These are phyloP conservation scores for Drosophila busckii DNA, from an alignment of 1,140 invertebrate genomes.

Conservation along the genomic window DNA sequence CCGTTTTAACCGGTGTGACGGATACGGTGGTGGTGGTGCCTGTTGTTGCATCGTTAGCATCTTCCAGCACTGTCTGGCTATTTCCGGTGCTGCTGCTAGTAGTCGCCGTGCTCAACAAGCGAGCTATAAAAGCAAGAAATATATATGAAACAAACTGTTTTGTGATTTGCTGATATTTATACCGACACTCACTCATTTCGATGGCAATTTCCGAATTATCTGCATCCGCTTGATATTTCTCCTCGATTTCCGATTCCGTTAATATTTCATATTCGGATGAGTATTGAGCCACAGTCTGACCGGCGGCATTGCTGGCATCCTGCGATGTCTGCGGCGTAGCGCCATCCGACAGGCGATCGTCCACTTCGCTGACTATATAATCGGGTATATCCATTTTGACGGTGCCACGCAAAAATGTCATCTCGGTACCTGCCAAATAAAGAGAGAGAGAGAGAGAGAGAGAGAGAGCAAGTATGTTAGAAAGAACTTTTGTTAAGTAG, in stretches of 20 bases:
- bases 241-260: constrained; percentile 77
- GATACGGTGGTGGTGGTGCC: constrained; percentile 49
- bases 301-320: constrained; percentile 54
- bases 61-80: constrained; percentile 55
- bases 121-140: constrained; percentile 31
- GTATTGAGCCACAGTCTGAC: constrained; percentile 69
- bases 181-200: constrained; percentile 64
- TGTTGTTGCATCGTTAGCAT: constrained; percentile 24
- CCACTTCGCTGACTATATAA: constrained; percentile 73
- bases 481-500: too few relatives aligned
- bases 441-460: too few relatives aligned
- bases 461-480: too few relatives aligned
- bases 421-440: constrained; percentile 56
- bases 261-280: constrained; percentile 78
- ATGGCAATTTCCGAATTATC: constrained; percentile 73
- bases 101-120: constrained; percentile 50
- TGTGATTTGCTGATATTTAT: background rate
- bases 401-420: constrained; percentile 69
- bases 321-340: constrained; percentile 70
- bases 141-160: background rate
- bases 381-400: constrained; percentile 78
- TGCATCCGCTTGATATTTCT: constrained; percentile 68
- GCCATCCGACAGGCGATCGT: constrained; percentile 66
- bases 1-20: constrained; percentile 59
- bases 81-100: constrained; percentile 29